Evolutionary conservation across 2,888 invertebrate species (phyloP).

Genomic region (Priocnemis perturbator): DNA sequence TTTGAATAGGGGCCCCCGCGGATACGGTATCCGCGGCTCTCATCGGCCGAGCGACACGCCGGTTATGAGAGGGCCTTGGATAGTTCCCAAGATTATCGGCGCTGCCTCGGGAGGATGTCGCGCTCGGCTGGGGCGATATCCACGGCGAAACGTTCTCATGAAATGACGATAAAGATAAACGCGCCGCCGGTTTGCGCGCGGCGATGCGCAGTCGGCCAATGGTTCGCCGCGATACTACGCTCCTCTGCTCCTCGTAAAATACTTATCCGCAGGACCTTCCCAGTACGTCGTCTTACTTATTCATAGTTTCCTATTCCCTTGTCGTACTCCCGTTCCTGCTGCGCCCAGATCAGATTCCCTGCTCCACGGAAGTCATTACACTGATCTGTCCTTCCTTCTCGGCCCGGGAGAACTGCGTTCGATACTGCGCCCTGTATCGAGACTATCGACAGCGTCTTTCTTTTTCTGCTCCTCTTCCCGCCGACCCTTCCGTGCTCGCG

Average conservation of each 20-base stretch:
- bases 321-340: slow-evolving; percentile 31
- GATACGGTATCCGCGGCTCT: too few relatives aligned
- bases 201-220: slow-evolving; percentile 33
- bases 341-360: slow-evolving; percentile 35
- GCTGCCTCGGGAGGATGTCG: background rate
- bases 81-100: slow-evolving; percentile 3
- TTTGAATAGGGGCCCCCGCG: too few relatives aligned
- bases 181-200: slow-evolving; percentile 16
- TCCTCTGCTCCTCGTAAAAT: slow-evolving; percentile 57
- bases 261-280: slow-evolving; percentile 40
- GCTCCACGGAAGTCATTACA: slow-evolving; percentile 39
- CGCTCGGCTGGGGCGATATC: slow-evolving; percentile 12
- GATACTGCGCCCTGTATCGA: too few relatives aligned
- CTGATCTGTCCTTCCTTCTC: slow-evolving; percentile 16
- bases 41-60: too few relatives aligned
- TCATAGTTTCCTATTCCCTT: slow-evolving; percentile 42
- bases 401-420: too few relatives aligned
- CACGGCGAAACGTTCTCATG: slow-evolving; percentile 32
- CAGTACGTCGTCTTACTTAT: slow-evolving; percentile 47
- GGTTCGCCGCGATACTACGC: slow-evolving; percentile 39
- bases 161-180: slow-evolving; percentile 51
- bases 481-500: too few relatives aligned
- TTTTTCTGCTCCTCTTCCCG: too few relatives aligned
- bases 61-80: background rate
- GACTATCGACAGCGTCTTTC: too few relatives aligned